These are phyloP conservation scores for Pantherophis vulpinus DNA, from an alignment of 2,797 vertebrate genomes.

Conservation along the genomic window DNA sequence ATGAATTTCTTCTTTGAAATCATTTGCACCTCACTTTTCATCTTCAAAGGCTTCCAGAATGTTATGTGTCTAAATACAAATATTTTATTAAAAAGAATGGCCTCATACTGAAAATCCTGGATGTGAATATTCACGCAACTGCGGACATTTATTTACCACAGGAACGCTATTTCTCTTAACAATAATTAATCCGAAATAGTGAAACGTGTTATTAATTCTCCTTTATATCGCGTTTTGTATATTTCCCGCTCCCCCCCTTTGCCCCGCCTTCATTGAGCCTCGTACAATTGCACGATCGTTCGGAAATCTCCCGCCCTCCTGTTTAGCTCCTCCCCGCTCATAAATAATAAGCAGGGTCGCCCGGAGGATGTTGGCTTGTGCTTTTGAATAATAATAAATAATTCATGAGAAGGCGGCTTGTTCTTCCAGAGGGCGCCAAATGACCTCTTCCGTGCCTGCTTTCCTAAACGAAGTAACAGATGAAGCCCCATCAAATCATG, in stretches of 20 bases:
- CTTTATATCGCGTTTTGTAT: background rate
- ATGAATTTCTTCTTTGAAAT: background rate
- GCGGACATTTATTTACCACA: background rate
- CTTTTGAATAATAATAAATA: background rate
- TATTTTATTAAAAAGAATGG: background rate
- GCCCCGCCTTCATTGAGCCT: fast-evolving
- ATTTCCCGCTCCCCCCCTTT: conserved; percentile 8
- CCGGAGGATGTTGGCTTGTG: background rate
- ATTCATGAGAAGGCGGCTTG: background rate
- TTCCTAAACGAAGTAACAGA: background rate
- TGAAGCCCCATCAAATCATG: background rate
- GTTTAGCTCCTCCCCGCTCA: fast-evolving
- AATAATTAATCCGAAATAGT: too few species aligned
- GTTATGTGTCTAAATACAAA: background rate
- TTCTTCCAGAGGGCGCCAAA: fast-evolving
- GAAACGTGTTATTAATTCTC: background rate
- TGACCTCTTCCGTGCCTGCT: background rate
- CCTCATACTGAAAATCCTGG: background rate
- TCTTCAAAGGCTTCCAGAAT: background rate
- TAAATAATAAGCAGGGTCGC: conserved; percentile 16
- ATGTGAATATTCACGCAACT: fast-evolving
- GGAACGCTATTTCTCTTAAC: background rate
- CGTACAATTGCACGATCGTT: fast-evolving
- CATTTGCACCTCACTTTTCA: background rate
- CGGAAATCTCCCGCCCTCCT: background rate